These are phyloP conservation scores for Dastarcus helophoroides DNA, from an alignment of 2,888 invertebrate genomes.

Conservation along the genomic window DNA sequence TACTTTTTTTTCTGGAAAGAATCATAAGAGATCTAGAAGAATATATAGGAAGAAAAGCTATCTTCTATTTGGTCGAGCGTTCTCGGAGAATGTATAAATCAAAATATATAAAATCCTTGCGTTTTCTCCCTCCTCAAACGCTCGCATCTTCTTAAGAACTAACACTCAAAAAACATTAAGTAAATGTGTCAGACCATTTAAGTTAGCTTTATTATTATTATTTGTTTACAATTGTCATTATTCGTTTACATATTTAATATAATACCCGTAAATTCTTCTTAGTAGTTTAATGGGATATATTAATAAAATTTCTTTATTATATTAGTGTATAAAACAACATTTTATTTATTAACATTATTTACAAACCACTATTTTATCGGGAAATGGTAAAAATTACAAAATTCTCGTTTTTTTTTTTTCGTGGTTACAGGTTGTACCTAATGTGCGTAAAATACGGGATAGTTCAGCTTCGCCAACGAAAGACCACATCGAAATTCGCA, in stretches of 20 bases:
- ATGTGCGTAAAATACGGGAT: conserved; percentile 20
- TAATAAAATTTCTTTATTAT: conserved; percentile 36
- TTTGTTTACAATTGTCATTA: conserved; percentile 34
- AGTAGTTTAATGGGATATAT: conserved; percentile 32
- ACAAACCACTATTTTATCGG: conserved; percentile 35
- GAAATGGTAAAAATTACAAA: conserved; percentile 29
- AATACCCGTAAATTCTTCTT: conserved; percentile 35
- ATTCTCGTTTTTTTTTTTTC: conserved; percentile 28
- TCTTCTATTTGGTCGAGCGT: conserved; percentile 18
- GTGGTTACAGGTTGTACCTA: conserved; percentile 28
- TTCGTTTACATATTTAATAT: conserved; percentile 23
- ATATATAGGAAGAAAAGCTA: conserved; percentile 18
- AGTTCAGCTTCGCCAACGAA: conserved; percentile 7
- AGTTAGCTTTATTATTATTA: conserved; percentile 32
- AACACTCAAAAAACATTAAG: conserved; percentile 23
- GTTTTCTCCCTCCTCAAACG: conserved; percentile 18
- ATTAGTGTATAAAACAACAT: conserved; percentile 39
- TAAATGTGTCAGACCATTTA: conserved; percentile 19
- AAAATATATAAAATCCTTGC: conserved; percentile 1
- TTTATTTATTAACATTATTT: conserved; percentile 40
- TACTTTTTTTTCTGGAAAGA: conserved; percentile 19
- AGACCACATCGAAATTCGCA: not conserved
- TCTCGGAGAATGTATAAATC: conserved; percentile 15
- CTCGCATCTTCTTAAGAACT: conserved; percentile 17
- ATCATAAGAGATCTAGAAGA: conserved; percentile 22